Evolutionary conservation across 1,140 invertebrate species (phyloP), one percentile per base, ranked within the genome.

Genomic region (Anthonomus grandis): DNA sequence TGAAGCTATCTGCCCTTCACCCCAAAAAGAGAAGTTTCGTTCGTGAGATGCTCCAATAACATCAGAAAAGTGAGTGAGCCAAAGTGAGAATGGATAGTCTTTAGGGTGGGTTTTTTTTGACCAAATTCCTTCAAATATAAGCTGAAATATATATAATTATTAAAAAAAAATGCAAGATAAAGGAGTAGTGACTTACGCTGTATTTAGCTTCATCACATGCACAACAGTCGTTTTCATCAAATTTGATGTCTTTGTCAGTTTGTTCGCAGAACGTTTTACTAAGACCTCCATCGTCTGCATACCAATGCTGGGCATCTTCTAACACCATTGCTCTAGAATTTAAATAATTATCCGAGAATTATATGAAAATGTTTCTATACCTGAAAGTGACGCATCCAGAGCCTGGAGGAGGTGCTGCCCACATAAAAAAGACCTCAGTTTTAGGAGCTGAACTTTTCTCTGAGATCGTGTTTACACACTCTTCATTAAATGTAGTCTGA

Each of bases 1-100:
- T 0, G 89, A 89, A 5, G 97, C 91, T 52, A 88, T 82, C 42
- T 89, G 86, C 22, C 94, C 93, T 66, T 93, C 90, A 8, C 91
- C 88, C 96, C 96, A 99, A 66, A 99, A 92, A 9, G 84, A 83
- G 70, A 95, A 99, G 67, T 92, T 90, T 0, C 82, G 80, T 38
- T 87, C 87, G 70, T 99, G 97, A 0, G 91, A 90, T 4, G 94
- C 96, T 0, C 97, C 97, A 62, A 99, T 92, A 19, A 99, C 83
- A 75, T 99, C 96, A 9, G 95, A 98, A 77, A 99, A 99, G 74
- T 99, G 96, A 0, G 95, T 94, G 59, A 97, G 75, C 86, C 90
- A 94, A 15, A 83, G 70, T 9, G 88, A 86, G 63, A 87, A 85
- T 4, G 97, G 97, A 75, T 92, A 99, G 72, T 98, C 91, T 76